A percentile compares a stretch with the other conserved stretches of the same genome.
Conservation (phyloP, 92 coral and sea anemone species). For the Desmophyllum pertusum region DNA sequence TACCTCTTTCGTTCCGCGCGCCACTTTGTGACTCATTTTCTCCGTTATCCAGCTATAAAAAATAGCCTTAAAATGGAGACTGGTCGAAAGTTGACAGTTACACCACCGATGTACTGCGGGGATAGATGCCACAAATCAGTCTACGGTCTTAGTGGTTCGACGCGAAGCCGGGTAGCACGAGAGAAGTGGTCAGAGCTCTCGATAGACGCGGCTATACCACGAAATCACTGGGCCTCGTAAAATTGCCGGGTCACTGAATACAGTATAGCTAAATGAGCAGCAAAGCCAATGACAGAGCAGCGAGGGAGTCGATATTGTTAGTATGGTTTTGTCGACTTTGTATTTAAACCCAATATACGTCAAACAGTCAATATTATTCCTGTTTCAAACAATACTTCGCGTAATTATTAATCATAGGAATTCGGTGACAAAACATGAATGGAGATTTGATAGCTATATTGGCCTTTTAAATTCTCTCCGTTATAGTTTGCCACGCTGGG, state of each 20-base stretch:
- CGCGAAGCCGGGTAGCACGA: neutral
- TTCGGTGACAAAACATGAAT: conserved; percentile 7
- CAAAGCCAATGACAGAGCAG: conserved; percentile 28
- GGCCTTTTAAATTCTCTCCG: neutral
- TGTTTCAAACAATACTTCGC: conserved; percentile 13
- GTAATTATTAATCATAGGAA: neutral
- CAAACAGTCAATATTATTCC: conserved; percentile 19
- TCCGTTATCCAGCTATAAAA: conserved; percentile 1
- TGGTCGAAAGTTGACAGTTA: neutral
- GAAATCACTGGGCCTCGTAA: conserved; percentile 11
- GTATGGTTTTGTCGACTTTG: conserved; percentile 33
- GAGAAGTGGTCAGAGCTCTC: neutral
- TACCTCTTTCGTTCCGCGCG: conserved; percentile 31
- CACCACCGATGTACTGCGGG: too few species aligned
- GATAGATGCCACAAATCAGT: neutral
- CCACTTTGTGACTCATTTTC: conserved; percentile 36
- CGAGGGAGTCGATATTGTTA: conserved; percentile 16
- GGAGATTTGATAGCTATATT: conserved; percentile 6
- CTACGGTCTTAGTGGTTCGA: neutral
- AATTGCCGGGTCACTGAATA: conserved; percentile 43
- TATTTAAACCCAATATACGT: conserved; percentile 32
- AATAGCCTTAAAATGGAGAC: conserved; percentile 6
- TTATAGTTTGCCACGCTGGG: neutral
- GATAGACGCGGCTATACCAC: conserved; percentile 16
- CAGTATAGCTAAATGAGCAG: conserved; percentile 22